Evolutionary conservation across 2,888 invertebrate species (phyloP), one percentile per base, ranked within the genome.

Genomic region (Phytoseiulus persimilis): DNA sequence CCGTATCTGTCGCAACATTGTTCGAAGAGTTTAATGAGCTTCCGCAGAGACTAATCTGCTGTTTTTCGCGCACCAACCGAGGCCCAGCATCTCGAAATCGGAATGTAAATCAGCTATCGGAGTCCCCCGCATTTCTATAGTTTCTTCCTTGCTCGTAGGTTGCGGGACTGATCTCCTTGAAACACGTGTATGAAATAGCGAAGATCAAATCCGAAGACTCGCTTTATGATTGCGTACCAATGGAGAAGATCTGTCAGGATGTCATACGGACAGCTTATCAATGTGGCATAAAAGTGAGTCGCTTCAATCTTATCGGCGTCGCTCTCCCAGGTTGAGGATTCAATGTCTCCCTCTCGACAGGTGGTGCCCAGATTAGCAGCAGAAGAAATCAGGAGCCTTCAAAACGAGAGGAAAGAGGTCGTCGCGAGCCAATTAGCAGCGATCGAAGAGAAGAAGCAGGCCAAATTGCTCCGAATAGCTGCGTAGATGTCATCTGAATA

Each of bases 121-220:
- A n/a, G n/a, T n/a, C n/a, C n/a, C n/a, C n/a, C n/a, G n/a, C n/a
- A n/a, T n/a, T 87, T 31, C 45, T 83, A 45, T 14, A 6, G 23
- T 90, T 90, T 32, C 90, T 32, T 89, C 89, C 90, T 92, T 93
- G 83, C 83, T 89, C 93, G 90, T 97, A 98, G 93, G 93, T 95
- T 39, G 95, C 95, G 91, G 99, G 99, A 0, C 97, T 95, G 94
- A 95, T 99, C 90, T 96, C 98, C 0, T 92, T 96, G 0, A 99
- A 98, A 93, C 99, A 99, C 93, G 93, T 99, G 28, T 99, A 98
- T 93, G 99, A 99, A 94, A 99, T 99, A 92, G 99, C 99, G 0
- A 94, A 95, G 93, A 96, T 99, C n/a, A 99, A 99, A 93, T 94
- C 95, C n/a, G 94, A 95, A 92, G 98, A 99, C 93, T 96, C 96